Conservation (phyloP, 2,888 invertebrate genomes). For the Ennomos quercinarius region DNA sequence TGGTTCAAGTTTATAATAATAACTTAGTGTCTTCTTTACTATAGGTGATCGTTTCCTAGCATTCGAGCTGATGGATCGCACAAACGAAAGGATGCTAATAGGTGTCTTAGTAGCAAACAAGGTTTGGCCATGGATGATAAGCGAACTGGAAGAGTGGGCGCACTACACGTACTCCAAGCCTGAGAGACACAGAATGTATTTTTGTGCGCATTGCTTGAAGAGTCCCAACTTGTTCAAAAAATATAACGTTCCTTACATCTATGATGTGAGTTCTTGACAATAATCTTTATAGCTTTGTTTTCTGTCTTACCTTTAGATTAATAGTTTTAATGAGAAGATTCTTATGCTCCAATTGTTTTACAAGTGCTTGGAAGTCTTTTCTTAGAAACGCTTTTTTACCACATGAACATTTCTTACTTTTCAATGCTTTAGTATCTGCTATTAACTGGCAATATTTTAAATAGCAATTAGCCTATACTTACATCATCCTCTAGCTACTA, state of each 20-base stretch:
- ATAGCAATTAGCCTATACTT: neutral
- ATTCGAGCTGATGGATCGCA: conserved; percentile 62
- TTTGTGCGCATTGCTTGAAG: conserved; percentile 79
- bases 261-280: conserved; percentile 69
- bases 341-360: too few species aligned
- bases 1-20: too few species aligned
- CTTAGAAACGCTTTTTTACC: too few species aligned
- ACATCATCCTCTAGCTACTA: neutral
- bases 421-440: too few species aligned
- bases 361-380: too few species aligned
- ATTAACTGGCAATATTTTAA: too few species aligned
- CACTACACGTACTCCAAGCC: conserved; percentile 68
- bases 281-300: too few species aligned
- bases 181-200: conserved; percentile 76
- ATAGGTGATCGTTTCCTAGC: conserved; percentile 68
- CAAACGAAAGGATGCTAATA: conserved; percentile 69
- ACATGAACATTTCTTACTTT: too few species aligned
- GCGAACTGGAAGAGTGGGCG: conserved; percentile 81
- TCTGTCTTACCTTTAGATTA: too few species aligned
- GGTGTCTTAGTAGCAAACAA: conserved; percentile 79
- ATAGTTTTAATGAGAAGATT: too few species aligned
- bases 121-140: conserved; percentile 79
- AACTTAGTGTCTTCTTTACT: neutral
- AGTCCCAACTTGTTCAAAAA: conserved; percentile 76
- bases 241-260: conserved; percentile 73